phyloP scores from a whole-genome alignment of 2,797 vertebrate species.

The Anguilla obscura region DNA sequence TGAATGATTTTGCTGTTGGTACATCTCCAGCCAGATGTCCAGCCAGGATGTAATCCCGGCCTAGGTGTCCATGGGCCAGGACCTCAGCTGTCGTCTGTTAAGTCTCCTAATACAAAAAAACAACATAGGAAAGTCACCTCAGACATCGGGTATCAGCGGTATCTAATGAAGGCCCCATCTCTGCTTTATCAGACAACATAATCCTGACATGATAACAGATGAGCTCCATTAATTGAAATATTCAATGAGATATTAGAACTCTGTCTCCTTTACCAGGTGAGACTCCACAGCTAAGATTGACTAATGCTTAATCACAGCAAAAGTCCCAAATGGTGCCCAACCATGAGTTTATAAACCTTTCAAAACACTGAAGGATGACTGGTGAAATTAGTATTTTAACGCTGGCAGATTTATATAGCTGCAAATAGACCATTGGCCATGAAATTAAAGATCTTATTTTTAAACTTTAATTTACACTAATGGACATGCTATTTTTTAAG shows the following conservation, averaged over 20 bases:
- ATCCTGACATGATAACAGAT: neutral
- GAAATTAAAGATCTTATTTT: neutral
- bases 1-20: neutral
- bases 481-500: neutral
- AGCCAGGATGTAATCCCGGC: neutral
- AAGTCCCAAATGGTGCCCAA: neutral
- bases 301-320: neutral
- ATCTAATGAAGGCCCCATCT: no score
- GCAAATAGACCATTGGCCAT: neutral
- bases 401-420: neutral
- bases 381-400: neutral
- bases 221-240: conserved; percentile 5
- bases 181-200: neutral
- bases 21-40: neutral
- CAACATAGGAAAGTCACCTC: conserved; percentile 9
- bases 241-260: neutral
- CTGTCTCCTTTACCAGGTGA: neutral
- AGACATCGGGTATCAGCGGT: neutral
- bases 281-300: neutral
- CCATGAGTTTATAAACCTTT: neutral
- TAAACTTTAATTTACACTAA: neutral
- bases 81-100: neutral
- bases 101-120: neutral
- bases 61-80: neutral
- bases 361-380: neutral